Evolutionary conservation across 2,888 invertebrate species (phyloP), one percentile per base, ranked within the genome.

Genomic region (Chaetoderma sp.): DNA sequence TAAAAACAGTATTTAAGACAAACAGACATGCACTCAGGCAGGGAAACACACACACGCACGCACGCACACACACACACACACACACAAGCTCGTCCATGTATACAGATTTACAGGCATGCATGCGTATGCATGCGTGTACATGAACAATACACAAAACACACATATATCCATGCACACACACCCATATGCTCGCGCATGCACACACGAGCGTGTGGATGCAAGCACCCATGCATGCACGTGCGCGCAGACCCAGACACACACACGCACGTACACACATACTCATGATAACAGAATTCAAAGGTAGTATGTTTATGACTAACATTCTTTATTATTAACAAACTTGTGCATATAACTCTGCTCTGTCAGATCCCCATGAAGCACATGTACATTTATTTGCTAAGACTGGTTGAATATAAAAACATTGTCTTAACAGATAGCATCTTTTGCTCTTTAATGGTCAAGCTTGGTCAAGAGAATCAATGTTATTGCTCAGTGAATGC

Each of bases 141-240:
- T 42, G 44, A n/a, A 58, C 25, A 45, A 44, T 21, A n/a, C 4
- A 36, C 2, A 36, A 49, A 5, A 55, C 1, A 2, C 3, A 55
- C 23, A 55, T 55, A 44, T 2, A 55, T 39, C 23, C 10, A 39
- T 56, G 18, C 6, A 44, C 39, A 16, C 6, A n/a, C 39, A 50
- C 28, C 13, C 39, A 42, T 42, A 42, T 42, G 18, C 2, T 27
- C 45, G 45, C 32, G 45, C 23, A 58, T 1, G 27, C 23, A 58
- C 27, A 58, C 45, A 55, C 45, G 1, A 25, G 1, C 8, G 25
- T 58, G 27, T 50, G 45, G 42, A 58, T 55, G 28, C 18, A 27
- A 42, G 42, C 28, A 57, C 42, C 36, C 42, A 57, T 57, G 42
- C 42, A 57, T 57, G 42, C 42, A 57, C 42, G 25, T 42, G 42